Conservation (phyloP, 1,140 invertebrate genomes). For the Steinernema khuongi region DNA sequence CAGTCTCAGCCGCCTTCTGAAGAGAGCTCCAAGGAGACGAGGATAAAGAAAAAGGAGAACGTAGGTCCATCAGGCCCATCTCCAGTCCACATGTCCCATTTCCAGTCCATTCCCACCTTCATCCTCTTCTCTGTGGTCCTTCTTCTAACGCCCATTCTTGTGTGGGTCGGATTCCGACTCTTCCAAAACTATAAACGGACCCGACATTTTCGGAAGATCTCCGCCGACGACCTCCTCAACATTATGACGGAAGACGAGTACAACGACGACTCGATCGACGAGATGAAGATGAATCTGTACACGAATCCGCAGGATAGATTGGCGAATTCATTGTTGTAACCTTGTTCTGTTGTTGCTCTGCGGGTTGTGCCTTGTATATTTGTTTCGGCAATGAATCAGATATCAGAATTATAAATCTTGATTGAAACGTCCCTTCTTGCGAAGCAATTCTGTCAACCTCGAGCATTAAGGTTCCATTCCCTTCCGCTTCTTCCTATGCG, state of each 20-base stretch:
- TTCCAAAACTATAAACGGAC: neutral
- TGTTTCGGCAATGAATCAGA: too few species aligned
- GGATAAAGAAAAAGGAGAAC: neutral
- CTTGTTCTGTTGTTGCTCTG: neutral
- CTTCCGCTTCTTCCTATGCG: too few species aligned
- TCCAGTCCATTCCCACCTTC: constrained; percentile 6
- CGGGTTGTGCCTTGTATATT: neutral
- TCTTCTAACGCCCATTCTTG: neutral
- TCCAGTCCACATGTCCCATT: neutral
- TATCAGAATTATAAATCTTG: too few species aligned
- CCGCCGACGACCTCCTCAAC: neutral
- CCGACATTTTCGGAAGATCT: neutral
- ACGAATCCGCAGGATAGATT: neutral
- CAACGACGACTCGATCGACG: constrained; percentile 14
- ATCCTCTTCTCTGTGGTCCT: neutral
- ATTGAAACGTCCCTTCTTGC: too few species aligned
- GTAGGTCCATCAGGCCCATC: neutral
- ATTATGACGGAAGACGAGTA: constrained; percentile 7
- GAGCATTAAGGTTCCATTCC: too few species aligned
- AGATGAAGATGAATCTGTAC: constrained; percentile 1
- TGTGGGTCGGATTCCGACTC: neutral
- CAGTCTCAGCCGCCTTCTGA: too few species aligned
- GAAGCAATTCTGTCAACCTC: too few species aligned
- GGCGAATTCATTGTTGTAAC: neutral
- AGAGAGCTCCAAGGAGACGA: neutral